Base-by-base conservation (phyloP, 2,888 invertebrate genomes). In the Harmothoe impar region DNA sequence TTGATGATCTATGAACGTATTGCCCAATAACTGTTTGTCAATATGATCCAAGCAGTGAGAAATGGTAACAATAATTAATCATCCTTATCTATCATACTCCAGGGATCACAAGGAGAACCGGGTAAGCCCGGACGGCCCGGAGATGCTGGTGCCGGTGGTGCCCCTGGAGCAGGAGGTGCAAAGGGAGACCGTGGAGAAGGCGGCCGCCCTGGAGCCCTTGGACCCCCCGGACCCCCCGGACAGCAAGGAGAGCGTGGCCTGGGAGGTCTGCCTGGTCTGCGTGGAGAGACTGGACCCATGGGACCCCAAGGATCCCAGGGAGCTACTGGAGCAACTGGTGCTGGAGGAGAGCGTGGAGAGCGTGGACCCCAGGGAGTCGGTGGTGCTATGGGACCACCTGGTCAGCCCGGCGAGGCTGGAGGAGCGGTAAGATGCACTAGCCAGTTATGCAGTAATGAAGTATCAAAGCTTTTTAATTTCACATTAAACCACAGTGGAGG, bases 171-270 rank as follows among this genome's bases (percentile, higher is more conserved):
- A 78, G 90, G 85, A 68, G 92, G 92, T 15, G 51, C 20, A 31
- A 91, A 92, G 86, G 93, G 93, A 85, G 92, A 92, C 25, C 85
- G 90, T 90, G 95, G 96, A 81, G 93, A 94, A 56, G 94, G 94
- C 91, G 95, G 95, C 89, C 91, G 92, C 15, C 85, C 92, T 62
- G 98, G 98, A 0, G 95, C 97, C 0, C 96, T 96, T 12, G 96
- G 96, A 43, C 92, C 91, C 31, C 68, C 81, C 25, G 93, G 92
- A 68, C 62, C 92, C 78, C 72, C 91, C 23, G 92, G 92, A 51
- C 91, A 90, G 68, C 91, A 90, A 68, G 92, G 91, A 56, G 91
- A 92, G 84, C 88, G 92, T 51, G 92, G 92, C 1, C 43, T 86
- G 29, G 33, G 43, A 25, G 92, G 92, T 68, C 91, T 91, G 33